Evolutionary conservation across 2,888 invertebrate species (phyloP).

Genomic region (Thymelicus sylvestris): DNA sequence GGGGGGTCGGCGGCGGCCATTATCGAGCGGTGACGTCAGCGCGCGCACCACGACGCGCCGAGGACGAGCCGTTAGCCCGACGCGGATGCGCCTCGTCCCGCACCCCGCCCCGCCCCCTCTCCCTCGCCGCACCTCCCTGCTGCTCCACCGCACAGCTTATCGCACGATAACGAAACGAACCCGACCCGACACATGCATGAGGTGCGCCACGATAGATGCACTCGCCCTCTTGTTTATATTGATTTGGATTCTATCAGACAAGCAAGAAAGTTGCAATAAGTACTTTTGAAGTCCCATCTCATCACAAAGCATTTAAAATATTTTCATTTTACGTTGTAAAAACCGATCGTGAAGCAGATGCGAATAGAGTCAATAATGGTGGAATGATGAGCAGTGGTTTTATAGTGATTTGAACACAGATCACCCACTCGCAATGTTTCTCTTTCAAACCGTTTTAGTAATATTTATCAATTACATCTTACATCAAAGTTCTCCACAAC

Average conservation of each 20-base stretch:
- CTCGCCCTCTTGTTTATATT: constrained; percentile 23
- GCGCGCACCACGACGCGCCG: constrained; percentile 78
- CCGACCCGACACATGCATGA: constrained; percentile 47
- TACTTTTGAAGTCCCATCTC: no score
- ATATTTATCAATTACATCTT: no score
- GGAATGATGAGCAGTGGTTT: no score
- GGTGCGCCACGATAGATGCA: constrained; percentile 21
- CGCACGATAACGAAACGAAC: constrained; percentile 68
- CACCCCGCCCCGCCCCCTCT: constrained; percentile 44
- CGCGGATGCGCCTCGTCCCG: constrained; percentile 71
- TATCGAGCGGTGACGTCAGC: constrained; percentile 85
- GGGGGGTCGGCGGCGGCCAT: constrained; percentile 71
- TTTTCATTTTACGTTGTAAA: no score
- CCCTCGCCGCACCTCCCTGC: constrained; percentile 43
- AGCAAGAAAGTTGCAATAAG: neutral
- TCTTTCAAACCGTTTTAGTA: no score
- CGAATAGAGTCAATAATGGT: no score
- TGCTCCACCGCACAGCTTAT: constrained; percentile 59
- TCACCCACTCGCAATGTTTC: no score
- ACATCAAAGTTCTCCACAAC: no score
- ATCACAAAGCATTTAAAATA: no score
- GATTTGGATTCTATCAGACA: constrained; percentile 8
- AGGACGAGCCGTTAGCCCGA: constrained; percentile 81
- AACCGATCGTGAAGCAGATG: no score
- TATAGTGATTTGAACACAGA: no score